phyloP scores from a whole-genome alignment of 2,888 invertebrate species.

The Amblyteles armatorius region DNA sequence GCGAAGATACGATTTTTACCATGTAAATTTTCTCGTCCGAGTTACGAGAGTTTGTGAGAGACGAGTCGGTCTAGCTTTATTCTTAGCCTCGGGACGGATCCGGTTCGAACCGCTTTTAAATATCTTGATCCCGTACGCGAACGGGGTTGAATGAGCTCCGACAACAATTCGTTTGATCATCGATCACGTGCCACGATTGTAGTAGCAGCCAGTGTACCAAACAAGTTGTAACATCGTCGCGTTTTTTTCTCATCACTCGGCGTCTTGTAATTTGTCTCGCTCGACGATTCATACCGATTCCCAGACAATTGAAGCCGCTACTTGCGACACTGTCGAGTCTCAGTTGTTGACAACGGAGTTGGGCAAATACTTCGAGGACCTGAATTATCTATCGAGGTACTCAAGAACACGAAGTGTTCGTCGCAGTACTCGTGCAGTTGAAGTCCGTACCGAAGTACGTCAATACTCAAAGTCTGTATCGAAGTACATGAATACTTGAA shows the following conservation, averaged over 20 bases:
- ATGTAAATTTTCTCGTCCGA: not conserved
- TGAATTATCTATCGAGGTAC: too few species aligned
- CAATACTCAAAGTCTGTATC: too few species aligned
- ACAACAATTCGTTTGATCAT: constrained; percentile 69
- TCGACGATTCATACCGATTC: constrained; percentile 6
- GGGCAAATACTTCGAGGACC: too few species aligned
- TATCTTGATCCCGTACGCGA: constrained; percentile 64
- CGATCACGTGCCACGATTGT: constrained; percentile 56
- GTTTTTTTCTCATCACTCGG: not conserved
- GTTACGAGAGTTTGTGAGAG: constrained; percentile 18
- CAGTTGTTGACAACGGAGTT: not conserved
- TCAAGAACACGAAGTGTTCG: too few species aligned
- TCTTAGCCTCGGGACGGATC: constrained; percentile 62
- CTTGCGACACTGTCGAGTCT: not conserved
- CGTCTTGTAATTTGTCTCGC: not conserved
- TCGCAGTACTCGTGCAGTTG: too few species aligned
- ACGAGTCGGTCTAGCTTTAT: constrained; percentile 37
- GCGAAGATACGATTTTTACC: not conserved
- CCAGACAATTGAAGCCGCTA: not conserved
- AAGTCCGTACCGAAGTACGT: too few species aligned
- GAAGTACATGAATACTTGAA: too few species aligned
- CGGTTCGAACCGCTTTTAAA: constrained; percentile 68
- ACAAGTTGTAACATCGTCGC: constrained; percentile 6
- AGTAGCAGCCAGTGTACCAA: not conserved
- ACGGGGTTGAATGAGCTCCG: constrained; percentile 65